Base-by-base conservation (phyloP, 2,797 vertebrate species). In the Melopsittacus undulatus region DNA sequence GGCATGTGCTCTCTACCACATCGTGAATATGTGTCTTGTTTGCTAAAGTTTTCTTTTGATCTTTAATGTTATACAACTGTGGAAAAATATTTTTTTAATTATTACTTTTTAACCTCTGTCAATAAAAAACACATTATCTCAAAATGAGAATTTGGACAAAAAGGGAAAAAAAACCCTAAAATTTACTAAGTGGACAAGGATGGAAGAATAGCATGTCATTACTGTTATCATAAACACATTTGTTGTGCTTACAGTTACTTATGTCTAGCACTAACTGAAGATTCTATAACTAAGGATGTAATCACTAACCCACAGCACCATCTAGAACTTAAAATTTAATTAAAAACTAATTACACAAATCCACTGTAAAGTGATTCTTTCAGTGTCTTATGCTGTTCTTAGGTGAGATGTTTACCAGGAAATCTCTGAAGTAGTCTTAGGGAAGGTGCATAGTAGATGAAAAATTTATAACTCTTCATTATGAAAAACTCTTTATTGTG, bases 31-130 rank as follows among this genome's bases (percentile, higher is more conserved):
- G n/a, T 23, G n/a, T 16, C n/a, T 23, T 57, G 54, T 16, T 57
- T 57, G 13, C 34, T 57, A 34, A 57, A 57, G 21, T 23, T 34
- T 57, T 57, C 21, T 57, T 57, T 16, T 57, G 21, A 34, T 57
- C n/a, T 34, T 57, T 57, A 57, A 57, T 34, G 21, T 16, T 57
- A 34, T 34, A 16, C 54, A 57, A 34, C 54, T 23, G 9, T 57
- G 54, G n/a, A 23, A 34, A 32, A 23, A 57, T 13, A 76, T 23
- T 0, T 9, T 26, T 14, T 30, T 40, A 40, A 72, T 16, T 0
- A 20, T 13, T 73, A 19, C 2, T 56, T 73, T 68, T 67, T 51
- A 66, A 11, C 10, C 11, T 68, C 24, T 36, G 13, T 72, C 64
- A 11, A 40, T 42, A 46, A 59, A 59, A 63, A 7, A 2, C 0